A percentile compares a stretch with the other conserved stretches of the same genome.
Evolutionary conservation across 2,888 invertebrate species (phyloP).

Genomic region (Pasiphila rectangulata): DNA sequence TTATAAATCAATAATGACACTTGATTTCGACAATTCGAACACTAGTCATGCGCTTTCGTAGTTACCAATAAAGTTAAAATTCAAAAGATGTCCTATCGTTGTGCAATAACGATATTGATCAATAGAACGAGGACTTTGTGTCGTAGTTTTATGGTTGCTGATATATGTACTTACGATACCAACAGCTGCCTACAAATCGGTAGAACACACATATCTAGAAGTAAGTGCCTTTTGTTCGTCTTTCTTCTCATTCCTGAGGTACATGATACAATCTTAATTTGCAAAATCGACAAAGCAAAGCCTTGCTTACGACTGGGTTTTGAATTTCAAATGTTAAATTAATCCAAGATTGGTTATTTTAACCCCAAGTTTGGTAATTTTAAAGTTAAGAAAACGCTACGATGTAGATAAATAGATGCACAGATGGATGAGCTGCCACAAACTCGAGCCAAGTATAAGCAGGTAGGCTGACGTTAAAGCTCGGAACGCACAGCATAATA

Average conservation of each 20-base stretch:
- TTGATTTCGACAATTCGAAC: slow-evolving; percentile 1
- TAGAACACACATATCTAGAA: background rate
- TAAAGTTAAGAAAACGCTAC: slow-evolving; percentile 20
- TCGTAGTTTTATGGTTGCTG: slow-evolving; percentile 2
- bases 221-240: background rate
- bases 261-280: slow-evolving; percentile 16
- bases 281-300: background rate
- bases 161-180: background rate
- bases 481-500: slow-evolving; percentile 80
- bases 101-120: slow-evolving; percentile 12
- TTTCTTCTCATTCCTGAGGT: slow-evolving; percentile 1
- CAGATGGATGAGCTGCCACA: slow-evolving; percentile 59
- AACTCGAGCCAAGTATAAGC: slow-evolving; percentile 47
- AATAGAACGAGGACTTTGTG: slow-evolving; percentile 10
- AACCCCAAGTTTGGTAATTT: slow-evolving; percentile 17
- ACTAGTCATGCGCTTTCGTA: slow-evolving; percentile 7
- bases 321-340: slow-evolving; percentile 11
- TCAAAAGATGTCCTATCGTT: slow-evolving; percentile 6
- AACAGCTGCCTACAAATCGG: slow-evolving; percentile 9
- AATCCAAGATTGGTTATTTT: slow-evolving; percentile 1
- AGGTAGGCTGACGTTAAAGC: slow-evolving; percentile 72
- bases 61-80: slow-evolving; percentile 6
- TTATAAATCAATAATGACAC: background rate
- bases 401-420: slow-evolving; percentile 30
- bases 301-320: background rate